These are phyloP conservation scores for Sebastiscus tertius DNA, from an alignment of 2,797 vertebrate species.

Conservation along the genomic window DNA sequence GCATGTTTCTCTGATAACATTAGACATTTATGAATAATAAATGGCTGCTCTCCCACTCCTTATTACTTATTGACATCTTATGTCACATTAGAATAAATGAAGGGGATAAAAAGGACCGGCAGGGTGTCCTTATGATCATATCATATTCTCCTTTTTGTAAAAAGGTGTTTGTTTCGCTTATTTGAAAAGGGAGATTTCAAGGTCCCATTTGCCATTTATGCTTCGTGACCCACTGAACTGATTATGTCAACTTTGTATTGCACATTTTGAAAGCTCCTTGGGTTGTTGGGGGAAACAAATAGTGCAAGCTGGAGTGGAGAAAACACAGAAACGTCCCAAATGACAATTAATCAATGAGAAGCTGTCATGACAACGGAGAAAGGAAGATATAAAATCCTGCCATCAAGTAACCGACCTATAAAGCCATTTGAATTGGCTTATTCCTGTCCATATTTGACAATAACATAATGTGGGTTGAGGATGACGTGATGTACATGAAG, in stretches of 20 bases:
- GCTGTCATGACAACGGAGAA: background rate
- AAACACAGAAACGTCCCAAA: background rate
- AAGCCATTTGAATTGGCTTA: background rate
- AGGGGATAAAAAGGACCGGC: constrained; percentile 29
- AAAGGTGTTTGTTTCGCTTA: background rate
- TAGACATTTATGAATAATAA: constrained; percentile 59
- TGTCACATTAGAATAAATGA: constrained; percentile 40
- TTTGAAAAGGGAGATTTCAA: background rate
- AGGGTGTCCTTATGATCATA: constrained; percentile 14
- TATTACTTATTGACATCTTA: constrained; percentile 62
- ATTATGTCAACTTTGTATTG: background rate
- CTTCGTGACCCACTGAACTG: constrained; percentile 23
- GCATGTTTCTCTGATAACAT: constrained; percentile 47
- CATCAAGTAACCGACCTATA: background rate
- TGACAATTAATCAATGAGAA: background rate
- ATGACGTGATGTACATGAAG: background rate
- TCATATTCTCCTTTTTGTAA: background rate
- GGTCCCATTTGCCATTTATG: background rate
- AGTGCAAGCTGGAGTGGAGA: background rate
- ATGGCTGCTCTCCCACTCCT: constrained; percentile 27
- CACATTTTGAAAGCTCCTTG: background rate
- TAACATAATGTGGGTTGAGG: background rate
- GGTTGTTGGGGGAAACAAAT: background rate
- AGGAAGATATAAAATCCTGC: background rate
- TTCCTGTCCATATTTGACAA: background rate